Percentiles rank a stretch among this genome's conserved stretches.
Conservation (phyloP, 1,140 invertebrate species). For the Tyrophagus putrescentiae region DNA sequence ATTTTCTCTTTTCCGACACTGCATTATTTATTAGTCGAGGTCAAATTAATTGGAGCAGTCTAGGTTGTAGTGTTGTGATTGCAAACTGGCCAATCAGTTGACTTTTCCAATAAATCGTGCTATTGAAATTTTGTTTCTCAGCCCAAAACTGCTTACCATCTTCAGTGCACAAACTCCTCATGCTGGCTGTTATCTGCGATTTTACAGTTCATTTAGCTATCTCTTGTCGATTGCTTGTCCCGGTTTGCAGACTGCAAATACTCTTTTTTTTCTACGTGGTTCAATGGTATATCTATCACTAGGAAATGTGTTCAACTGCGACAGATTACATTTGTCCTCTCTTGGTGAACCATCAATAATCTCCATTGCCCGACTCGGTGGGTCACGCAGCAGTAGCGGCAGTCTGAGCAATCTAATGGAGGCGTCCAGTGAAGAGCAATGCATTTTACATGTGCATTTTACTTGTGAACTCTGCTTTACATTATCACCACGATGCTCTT, state of each 20-base stretch:
- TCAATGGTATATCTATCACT: too few relatives aligned
- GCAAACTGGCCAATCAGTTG: neutral
- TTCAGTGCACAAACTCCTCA: neutral
- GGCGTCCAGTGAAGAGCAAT: neutral
- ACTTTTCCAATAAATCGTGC: neutral
- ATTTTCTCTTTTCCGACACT: too few relatives aligned
- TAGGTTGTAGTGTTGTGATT: neutral
- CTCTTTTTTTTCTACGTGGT: neutral
- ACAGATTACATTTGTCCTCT: conserved; percentile 14
- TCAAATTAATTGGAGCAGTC: neutral
- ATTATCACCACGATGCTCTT: neutral
- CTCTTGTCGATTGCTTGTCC: too few relatives aligned
- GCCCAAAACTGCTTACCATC: too few relatives aligned
- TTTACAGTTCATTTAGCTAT: conserved; percentile 11
- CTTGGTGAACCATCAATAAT: conserved; percentile 1
- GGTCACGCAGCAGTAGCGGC: neutral
- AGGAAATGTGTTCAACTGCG: neutral
- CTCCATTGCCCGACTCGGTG: neutral
- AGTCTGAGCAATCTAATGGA: neutral
- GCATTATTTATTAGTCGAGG: too few relatives aligned
- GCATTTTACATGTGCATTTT: too few relatives aligned
- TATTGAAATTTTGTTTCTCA: too few relatives aligned
- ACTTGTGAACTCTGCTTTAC: neutral
- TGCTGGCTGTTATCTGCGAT: neutral
- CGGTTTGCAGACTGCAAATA: neutral